These are phyloP conservation scores for Amphipoea lucens DNA, from an alignment of 2,888 invertebrate genomes.

Conservation along the genomic window DNA sequence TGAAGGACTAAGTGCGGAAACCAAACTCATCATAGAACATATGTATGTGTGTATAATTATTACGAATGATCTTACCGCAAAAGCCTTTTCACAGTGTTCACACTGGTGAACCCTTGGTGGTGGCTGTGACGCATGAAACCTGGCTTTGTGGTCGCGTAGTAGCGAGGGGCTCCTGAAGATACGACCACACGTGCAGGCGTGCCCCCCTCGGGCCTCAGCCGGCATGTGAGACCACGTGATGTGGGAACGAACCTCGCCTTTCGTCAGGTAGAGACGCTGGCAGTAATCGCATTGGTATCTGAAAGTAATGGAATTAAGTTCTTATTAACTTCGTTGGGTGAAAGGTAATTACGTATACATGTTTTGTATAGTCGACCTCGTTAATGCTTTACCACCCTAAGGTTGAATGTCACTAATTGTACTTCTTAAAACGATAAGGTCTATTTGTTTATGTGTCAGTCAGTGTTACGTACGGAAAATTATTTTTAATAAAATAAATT, in stretches of 20 bases:
- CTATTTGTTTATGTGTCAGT: too few relatives aligned
- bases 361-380: not conserved
- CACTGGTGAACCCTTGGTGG: slow-evolving; percentile 69
- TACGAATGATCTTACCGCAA: slow-evolving; percentile 65
- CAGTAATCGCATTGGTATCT: slow-evolving; percentile 79
- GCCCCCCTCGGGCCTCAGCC: slow-evolving; percentile 63
- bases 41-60: not conserved
- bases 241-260: slow-evolving; percentile 78
- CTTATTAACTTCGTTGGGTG: not conserved
- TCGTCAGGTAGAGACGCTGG: slow-evolving; percentile 74
- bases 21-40: too few relatives aligned
- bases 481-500: too few relatives aligned
- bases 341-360: not conserved
- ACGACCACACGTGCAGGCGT: slow-evolving; percentile 75
- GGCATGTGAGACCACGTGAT: slow-evolving; percentile 75
- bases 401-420: not conserved
- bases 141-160: slow-evolving; percentile 67
- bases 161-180: slow-evolving; percentile 74
- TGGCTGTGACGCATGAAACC: slow-evolving; percentile 58
- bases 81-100: slow-evolving; percentile 72
- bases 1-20: too few relatives aligned
- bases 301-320: not conserved
- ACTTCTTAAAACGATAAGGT: not conserved
- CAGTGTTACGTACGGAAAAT: too few relatives aligned
- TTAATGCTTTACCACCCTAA: not conserved